Evolutionary conservation across 2,113 vertebrate genomes (phyloP).

Genomic region (Cyphomyrus plagiostoma): DNA sequence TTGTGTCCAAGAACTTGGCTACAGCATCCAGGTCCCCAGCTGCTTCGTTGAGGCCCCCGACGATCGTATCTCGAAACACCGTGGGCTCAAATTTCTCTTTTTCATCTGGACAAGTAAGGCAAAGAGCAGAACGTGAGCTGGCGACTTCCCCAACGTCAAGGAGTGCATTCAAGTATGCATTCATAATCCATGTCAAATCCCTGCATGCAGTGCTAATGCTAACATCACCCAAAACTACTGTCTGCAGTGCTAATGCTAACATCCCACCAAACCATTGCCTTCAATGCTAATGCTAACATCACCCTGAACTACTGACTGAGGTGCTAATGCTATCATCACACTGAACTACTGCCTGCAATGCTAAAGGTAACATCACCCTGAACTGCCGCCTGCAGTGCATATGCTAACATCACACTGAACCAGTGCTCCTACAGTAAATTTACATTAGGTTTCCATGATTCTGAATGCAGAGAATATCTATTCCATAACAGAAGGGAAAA

Average conservation of each 20-base stretch:
- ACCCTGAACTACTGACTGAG: rapidly evolving
- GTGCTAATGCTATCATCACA: neutral
- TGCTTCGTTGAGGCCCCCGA: slow-evolving; percentile 84
- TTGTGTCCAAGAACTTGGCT: slow-evolving; percentile 82
- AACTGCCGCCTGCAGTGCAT: no score
- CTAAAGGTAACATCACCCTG: no score
- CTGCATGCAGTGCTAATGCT: neutral
- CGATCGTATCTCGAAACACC: slow-evolving; percentile 84
- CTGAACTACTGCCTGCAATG: no score
- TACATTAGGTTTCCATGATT: neutral
- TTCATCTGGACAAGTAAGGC: slow-evolving; percentile 71
- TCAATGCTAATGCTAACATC: no score
- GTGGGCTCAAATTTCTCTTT: slow-evolving; percentile 97
- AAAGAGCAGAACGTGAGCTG: neutral
- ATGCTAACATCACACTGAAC: neutral
- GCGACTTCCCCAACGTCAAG: neutral
- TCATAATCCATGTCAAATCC: neutral
- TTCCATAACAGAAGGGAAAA: neutral
- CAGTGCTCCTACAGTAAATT: no score
- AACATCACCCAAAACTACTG: no score
- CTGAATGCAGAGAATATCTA: neutral
- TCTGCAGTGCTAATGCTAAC: neutral
- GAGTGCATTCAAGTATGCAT: no score
- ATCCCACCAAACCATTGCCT: no score
- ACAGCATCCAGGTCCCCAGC: slow-evolving; percentile 79